Base-by-base conservation (phyloP, 2,888 invertebrate species). In the Conus canariensis region DNA sequence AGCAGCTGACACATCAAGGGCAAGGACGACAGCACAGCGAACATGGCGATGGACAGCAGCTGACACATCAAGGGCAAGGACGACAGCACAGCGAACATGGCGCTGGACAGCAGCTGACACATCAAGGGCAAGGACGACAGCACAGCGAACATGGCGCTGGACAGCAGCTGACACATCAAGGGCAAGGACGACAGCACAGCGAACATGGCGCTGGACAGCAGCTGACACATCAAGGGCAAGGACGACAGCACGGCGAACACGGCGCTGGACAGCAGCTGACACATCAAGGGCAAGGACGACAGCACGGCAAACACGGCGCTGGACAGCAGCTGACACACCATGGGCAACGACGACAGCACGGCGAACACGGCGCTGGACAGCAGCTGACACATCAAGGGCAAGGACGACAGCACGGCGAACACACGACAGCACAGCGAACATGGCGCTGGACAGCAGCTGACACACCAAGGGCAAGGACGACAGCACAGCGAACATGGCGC, bases 1-100 rank as follows among this genome's bases (percentile, higher is more conserved):
- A 90, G n/a, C 45, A 88, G 88, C 25, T 88, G 86, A 87, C 90
- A 30, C 30, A 91, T 56, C 56, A n/a, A n/a, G n/a, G n/a, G n/a
- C n/a, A n/a, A n/a, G n/a, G n/a, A n/a, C 22, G 90, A 88, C 56
- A 90, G 19, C 56, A 86, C 77, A 59, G 88, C 82, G 64, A 88
- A 85, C 10, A 80, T 22, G 12, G 88, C 70, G 9, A 60, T 85
- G 16, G 58, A 64, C 58, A 90, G n/a, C 45, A 88, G 88, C 25
- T 88, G 86, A 87, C 90, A 30, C 30, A 91, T 56, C 56, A n/a
- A n/a, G n/a, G n/a, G n/a, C n/a, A n/a, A n/a, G n/a, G n/a, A n/a
- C 22, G 90, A 88, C 56, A 90, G 19, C 56, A 86, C 77, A 59
- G 88, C 82, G 64, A 88, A 85, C 10, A 80, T 22, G 12, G 88